These are phyloP conservation scores for Leucoptera coffeella DNA, from an alignment of 2,888 invertebrate genomes.

Conservation along the genomic window DNA sequence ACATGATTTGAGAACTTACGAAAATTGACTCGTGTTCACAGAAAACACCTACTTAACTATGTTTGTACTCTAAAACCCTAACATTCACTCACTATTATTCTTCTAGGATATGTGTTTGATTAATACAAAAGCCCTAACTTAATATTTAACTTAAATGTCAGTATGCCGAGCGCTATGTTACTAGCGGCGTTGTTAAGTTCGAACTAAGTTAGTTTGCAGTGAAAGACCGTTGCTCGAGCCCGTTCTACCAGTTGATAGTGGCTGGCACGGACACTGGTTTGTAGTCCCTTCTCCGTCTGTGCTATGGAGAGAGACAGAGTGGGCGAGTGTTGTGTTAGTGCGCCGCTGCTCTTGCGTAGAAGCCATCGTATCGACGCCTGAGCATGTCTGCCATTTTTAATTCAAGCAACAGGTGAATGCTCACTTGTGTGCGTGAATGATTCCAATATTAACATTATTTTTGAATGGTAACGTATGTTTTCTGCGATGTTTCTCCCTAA, in stretches of 20 bases:
- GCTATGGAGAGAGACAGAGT: slow-evolving; percentile 11
- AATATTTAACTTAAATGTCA: too few relatives aligned
- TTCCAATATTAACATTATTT: slow-evolving; percentile 21
- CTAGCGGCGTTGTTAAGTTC: slow-evolving; percentile 40
- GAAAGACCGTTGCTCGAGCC: slow-evolving; percentile 49
- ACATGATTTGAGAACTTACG: slow-evolving; percentile 45
- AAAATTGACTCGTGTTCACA: too few relatives aligned
- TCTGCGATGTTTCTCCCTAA: slow-evolving; percentile 15
- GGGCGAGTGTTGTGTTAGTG: slow-evolving; percentile 11
- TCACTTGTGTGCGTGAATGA: slow-evolving; percentile 19
- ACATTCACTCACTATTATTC: too few relatives aligned
- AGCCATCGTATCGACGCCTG: slow-evolving; percentile 31
- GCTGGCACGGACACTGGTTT: slow-evolving; percentile 10
- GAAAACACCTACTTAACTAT: too few relatives aligned
- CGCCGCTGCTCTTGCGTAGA: too few relatives aligned
- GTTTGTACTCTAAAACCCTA: too few relatives aligned
- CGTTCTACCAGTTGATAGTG: slow-evolving; percentile 29
- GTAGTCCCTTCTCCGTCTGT: slow-evolving; percentile 15
- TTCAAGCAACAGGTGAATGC: slow-evolving; percentile 45
- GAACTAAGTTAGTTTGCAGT: slow-evolving; percentile 41
- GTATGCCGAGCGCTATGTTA: slow-evolving; percentile 2
- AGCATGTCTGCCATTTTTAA: slow-evolving; percentile 30
- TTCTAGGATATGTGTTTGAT: too few relatives aligned
- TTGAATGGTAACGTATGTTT: slow-evolving; percentile 40
- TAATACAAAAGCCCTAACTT: too few relatives aligned